Evolutionary conservation across 1,140 invertebrate genomes (phyloP), one percentile per base, ranked within the genome.

Genomic region (Anadara kagoshimensis): DNA sequence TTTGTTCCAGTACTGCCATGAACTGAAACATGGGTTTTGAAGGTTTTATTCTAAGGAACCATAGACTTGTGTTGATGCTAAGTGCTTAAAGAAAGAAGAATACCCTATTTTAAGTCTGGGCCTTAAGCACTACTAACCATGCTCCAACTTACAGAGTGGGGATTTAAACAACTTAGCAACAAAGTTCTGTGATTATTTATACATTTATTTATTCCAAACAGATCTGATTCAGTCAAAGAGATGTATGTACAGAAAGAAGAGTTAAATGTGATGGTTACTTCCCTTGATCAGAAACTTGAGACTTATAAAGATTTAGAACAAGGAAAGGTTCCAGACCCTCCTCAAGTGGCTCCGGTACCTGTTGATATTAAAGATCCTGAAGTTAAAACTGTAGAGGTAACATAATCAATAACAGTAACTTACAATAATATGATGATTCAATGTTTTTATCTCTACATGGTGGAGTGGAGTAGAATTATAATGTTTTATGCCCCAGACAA

Each of bases 301-400:
- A 86, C 85, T 8, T 76, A 83, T 58, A 69, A 80, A 20, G 72
- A 83, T 63, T 59, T 88, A 43, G 71, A 85, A 54, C 75, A 64
- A 51, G 86, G 86, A 11, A 51, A 79, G 44, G 71, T 84, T 18
- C 84, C 84, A 16, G 78, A 82, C 10, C 73, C 74, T 20, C 83
- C 83, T 5, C 78, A 82, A n/a, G 75, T 83, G 0, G 47, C 66
- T 16, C 76, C 76, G 8, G 54, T 72, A 24, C 69, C 82, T 26
- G 51, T 82, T 14, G 75, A 68, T 20, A 71, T 83, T 12, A 65
- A 67, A 56, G 83, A 86, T 26, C 84, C 84, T 51, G 81, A 83
- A 56, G 79, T 87, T 26, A 76, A 81, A 59, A 81, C 78, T 67
- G 76, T 88, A 4, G 83, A 88, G 83, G 86, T 87, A 68, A 43